Conservation (phyloP, 1,140 invertebrate genomes). For the Homarus americanus region DNA sequence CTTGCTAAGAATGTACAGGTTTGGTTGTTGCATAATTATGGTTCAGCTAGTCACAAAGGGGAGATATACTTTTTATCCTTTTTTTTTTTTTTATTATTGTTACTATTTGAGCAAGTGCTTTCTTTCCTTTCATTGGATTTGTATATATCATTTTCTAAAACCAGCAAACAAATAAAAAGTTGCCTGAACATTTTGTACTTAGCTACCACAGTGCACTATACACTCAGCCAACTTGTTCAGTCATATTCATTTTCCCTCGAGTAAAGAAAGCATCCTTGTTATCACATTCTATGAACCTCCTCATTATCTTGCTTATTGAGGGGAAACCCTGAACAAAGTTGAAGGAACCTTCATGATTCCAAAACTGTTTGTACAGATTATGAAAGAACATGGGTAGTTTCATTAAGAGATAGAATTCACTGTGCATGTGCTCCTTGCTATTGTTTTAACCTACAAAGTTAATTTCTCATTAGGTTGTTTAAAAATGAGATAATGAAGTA, state of each 20-base stretch:
- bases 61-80: neutral
- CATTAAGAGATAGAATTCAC: constrained; percentile 30
- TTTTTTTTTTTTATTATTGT: constrained; percentile 2
- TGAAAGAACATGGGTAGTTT: constrained; percentile 22
- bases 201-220: constrained; percentile 9
- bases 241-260: neutral
- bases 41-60: constrained; percentile 63
- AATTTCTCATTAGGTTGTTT: constrained; percentile 67
- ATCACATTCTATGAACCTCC: constrained; percentile 16
- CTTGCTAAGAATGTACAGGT: constrained; percentile 15
- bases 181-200: constrained; percentile 17
- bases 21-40: constrained; percentile 48
- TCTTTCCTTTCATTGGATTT: constrained; percentile 23
- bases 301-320: constrained; percentile 20
- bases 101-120: constrained; percentile 12
- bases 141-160: constrained; percentile 28
- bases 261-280: constrained; percentile 7
- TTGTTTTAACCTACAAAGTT: constrained; percentile 37
- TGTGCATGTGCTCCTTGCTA: constrained; percentile 36
- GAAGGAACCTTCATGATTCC: constrained; percentile 26
- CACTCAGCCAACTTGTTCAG: constrained; percentile 8
- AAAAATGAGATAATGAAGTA: constrained; percentile 46
- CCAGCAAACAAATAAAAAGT: neutral
- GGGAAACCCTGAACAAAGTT: constrained; percentile 39
- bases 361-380: constrained; percentile 54